Percentiles rank a stretch among this genome's conserved stretches.
Conservation (phyloP, 2,888 invertebrate genomes). For the Taenaris catops region DNA sequence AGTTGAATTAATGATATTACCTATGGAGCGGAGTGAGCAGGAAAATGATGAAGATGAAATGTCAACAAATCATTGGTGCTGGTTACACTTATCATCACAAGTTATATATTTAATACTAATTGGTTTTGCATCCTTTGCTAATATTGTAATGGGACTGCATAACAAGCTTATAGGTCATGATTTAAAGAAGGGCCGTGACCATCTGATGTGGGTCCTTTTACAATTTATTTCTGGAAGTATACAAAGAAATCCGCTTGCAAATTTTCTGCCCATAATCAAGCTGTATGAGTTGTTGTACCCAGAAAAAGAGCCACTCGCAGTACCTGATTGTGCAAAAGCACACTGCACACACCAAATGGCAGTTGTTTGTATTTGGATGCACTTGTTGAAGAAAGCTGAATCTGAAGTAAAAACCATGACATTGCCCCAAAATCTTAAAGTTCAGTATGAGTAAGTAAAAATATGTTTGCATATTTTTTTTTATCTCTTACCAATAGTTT, state of each 20-base stretch:
- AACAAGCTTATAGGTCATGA: slow-evolving; percentile 90
- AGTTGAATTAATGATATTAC: slow-evolving; percentile 93
- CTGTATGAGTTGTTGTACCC: slow-evolving; percentile 95
- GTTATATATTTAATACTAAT: slow-evolving; percentile 96
- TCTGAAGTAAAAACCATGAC: slow-evolving; percentile 90
- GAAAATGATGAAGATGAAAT: slow-evolving; percentile 80
- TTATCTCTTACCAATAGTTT: too few species aligned
- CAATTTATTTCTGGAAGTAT: slow-evolving; percentile 99
- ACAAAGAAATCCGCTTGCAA: slow-evolving; percentile 93
- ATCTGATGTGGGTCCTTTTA: slow-evolving; percentile 98
- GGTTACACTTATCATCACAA: slow-evolving; percentile 96
- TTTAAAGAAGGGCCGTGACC: slow-evolving; percentile 94
- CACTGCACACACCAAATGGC: slow-evolving; percentile 95
- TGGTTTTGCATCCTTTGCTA: slow-evolving; percentile 95
- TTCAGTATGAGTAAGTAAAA: slow-evolving; percentile 90
- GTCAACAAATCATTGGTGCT: slow-evolving; percentile 88
- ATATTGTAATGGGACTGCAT: slow-evolving; percentile 93
- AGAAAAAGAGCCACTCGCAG: slow-evolving; percentile 92
- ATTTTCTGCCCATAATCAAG: slow-evolving; percentile 93
- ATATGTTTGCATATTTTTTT: too few species aligned
- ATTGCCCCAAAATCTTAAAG: slow-evolving; percentile 89
- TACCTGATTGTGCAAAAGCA: slow-evolving; percentile 93
- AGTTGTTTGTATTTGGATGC: slow-evolving; percentile 97
- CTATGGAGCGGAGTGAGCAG: slow-evolving; percentile 94
- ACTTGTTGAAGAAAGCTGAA: slow-evolving; percentile 95